Base-by-base conservation (phyloP, 2,888 invertebrate genomes). In the Diaperis boleti region DNA sequence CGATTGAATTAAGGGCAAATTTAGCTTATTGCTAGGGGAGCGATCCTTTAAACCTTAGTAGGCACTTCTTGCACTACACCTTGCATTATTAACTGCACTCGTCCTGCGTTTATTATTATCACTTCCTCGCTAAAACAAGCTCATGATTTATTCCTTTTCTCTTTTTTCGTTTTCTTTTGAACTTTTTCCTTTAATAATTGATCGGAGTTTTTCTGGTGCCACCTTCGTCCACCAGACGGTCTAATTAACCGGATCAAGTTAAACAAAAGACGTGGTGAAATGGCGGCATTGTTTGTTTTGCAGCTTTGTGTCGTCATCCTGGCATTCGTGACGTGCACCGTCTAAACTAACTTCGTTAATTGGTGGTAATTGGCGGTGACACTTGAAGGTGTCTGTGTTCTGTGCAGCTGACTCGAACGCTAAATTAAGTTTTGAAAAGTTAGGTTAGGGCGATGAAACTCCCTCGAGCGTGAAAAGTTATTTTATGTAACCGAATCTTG, bases 291-390 rank as follows among this genome's bases (percentile, higher is more conserved):
- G 15, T 59, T 49, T 49, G 59, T 47, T 59, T 39, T 11, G 45
- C 14, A 55, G 44, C 39, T 63, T 54, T 64, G 54, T 61, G 63
- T 61, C 57, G 47, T 37, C 47, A 17, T 39, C 31, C 33, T 8
- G 18, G 41, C 10, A 55, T 31, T 45, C 45, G 49, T 62, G 56
- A 62, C 57, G 54, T 54, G 18, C 41, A 56, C n/a, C 18, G 59
- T 59, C 69, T 69, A 67, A 70, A 73, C 73, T 74, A 76, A 77
- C 74, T 76, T 74, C 69, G 74, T 76, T 78, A 78, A 78, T 78
- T 77, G 78, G 72, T 73, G 68, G 72, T 77, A 78, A 78, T 78
- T 77, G 76, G 76, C 71, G 76, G 76, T 76, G 76, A 76, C 77
- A 75, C 74, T 73, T 72, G 73, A 71, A 75, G 75, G 75, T 75